These are phyloP conservation scores for Arizona elegans DNA, from an alignment of 2,113 vertebrate species.

Conservation along the genomic window DNA sequence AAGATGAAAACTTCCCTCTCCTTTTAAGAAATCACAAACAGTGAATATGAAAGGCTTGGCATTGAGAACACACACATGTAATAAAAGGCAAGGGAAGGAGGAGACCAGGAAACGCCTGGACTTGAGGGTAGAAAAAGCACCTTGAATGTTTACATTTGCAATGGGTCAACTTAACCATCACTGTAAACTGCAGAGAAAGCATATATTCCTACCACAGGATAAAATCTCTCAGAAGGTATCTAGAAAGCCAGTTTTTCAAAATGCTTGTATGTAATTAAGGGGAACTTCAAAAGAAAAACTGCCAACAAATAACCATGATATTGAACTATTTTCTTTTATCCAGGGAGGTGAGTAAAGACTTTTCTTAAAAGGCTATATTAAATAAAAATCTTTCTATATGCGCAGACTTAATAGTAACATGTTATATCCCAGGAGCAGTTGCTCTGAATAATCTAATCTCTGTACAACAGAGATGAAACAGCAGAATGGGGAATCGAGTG, in stretches of 20 bases:
- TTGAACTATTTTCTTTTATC: neutral
- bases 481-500: neutral
- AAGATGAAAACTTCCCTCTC: conserved; percentile 57
- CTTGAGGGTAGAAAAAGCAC: conserved; percentile 34
- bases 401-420: conserved; percentile 7
- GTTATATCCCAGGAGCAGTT: neutral
- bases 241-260: conserved; percentile 9
- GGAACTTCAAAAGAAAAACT: neutral
- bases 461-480: neutral
- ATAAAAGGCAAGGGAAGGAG: conserved; percentile 49
- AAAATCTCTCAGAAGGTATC: conserved; percentile 32
- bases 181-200: conserved; percentile 40
- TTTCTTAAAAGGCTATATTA: neutral
- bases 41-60: conserved; percentile 61
- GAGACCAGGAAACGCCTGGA: conserved; percentile 23
- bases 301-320: conserved; percentile 1
- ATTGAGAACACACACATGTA: conserved; percentile 58
- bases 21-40: conserved; percentile 67
- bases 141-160: neutral
- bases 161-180: conserved; percentile 37
- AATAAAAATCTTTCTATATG: conserved; percentile 37
- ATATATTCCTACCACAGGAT: conserved; percentile 21
- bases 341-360: neutral
- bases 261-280: neutral
- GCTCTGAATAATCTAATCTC: neutral